Conservation (phyloP, 2,113 vertebrate genomes). For the Numenius arquata region DNA sequence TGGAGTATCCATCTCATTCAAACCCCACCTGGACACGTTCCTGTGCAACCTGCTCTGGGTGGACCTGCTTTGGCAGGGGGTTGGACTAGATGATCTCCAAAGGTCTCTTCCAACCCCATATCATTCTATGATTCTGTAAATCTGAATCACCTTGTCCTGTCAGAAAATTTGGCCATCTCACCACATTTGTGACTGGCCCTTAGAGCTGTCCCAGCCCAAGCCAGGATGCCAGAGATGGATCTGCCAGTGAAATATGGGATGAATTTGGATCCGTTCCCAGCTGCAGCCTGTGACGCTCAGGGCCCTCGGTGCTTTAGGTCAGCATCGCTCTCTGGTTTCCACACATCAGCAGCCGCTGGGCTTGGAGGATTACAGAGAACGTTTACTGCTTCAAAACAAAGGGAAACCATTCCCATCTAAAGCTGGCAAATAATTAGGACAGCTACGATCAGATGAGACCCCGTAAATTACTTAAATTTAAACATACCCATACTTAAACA, state of each 20-base stretch:
- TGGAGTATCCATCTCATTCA: too few relatives aligned
- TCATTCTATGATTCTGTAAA: neutral
- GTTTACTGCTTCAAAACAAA: constrained; percentile 12
- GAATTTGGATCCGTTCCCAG: neutral
- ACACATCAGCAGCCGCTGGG: neutral
- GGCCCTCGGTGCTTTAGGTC: neutral
- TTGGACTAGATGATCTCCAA: too few relatives aligned
- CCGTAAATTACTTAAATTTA: neutral
- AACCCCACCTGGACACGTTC: too few relatives aligned
- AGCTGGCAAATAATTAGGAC: neutral
- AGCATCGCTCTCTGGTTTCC: neutral
- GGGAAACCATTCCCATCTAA: neutral
- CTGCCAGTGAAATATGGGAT: neutral
- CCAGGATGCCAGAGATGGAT: neutral
- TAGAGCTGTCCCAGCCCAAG: neutral
- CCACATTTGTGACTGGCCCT: neutral
- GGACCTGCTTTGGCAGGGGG: too few relatives aligned
- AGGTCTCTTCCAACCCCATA: too few relatives aligned
- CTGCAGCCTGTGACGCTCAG: neutral
- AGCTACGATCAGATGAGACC: neutral
- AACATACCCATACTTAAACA: too few relatives aligned
- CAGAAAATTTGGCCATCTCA: neutral
- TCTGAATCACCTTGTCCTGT: neutral
- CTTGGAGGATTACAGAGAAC: neutral
- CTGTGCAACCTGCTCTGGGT: too few relatives aligned